Evolutionary conservation across 2,113 vertebrate species (phyloP).

Genomic region (Trematomus loennbergii): DNA sequence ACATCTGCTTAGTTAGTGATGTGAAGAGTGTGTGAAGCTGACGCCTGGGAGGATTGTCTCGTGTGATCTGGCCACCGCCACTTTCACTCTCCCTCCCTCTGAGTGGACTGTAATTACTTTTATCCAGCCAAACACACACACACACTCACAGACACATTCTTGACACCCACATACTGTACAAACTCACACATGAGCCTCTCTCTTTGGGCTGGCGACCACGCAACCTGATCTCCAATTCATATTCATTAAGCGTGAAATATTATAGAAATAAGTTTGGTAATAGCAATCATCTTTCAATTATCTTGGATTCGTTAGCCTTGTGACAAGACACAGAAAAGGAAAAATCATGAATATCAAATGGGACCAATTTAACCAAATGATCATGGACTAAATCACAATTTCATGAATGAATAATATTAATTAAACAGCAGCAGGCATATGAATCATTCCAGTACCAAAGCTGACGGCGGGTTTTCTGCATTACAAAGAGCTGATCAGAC

Average conservation of each 20-base stretch:
- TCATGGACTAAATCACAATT: slow-evolving; percentile 83
- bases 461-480: slow-evolving; percentile 59
- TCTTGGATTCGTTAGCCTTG: slow-evolving; percentile 77
- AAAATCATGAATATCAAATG: slow-evolving; percentile 85
- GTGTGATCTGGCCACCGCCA: slow-evolving; percentile 52
- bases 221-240: slow-evolving; percentile 75
- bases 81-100: slow-evolving; percentile 46
- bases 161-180: slow-evolving; percentile 35
- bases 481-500: slow-evolving; percentile 71
- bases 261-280: slow-evolving; percentile 80
- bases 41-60: slow-evolving; percentile 49
- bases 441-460: slow-evolving; percentile 63
- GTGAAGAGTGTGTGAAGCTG: slow-evolving; percentile 55
- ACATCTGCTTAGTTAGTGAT: slow-evolving; percentile 63
- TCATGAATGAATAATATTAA: slow-evolving; percentile 84
- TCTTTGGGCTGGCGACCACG: slow-evolving; percentile 42
- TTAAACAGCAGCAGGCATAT: slow-evolving; percentile 76
- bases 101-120: slow-evolving; percentile 66
- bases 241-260: slow-evolving; percentile 82
- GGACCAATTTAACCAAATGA: slow-evolving; percentile 81
- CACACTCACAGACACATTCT: slow-evolving; percentile 18
- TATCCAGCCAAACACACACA: slow-evolving; percentile 38
- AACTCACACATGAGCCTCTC: slow-evolving; percentile 32
- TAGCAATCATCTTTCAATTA: slow-evolving; percentile 86
- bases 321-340: slow-evolving; percentile 77